Percentiles rank a stretch among this genome's conserved stretches.
Evolutionary conservation across 2,113 vertebrate genomes (phyloP).

Genomic region (Crotalus horridus): DNA sequence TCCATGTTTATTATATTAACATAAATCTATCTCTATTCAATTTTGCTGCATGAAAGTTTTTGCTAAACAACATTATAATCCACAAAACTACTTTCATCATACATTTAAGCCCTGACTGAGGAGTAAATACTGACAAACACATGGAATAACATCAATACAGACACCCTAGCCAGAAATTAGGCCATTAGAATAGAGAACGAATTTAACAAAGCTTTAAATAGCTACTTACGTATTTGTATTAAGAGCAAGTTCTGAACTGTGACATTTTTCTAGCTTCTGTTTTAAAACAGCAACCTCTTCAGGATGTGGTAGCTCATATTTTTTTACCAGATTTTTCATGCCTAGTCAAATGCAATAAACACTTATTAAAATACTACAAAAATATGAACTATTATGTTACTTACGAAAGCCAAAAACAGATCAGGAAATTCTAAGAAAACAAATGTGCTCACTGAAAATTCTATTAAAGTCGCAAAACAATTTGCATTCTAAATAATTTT

Average conservation of each 20-base stretch:
- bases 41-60: neutral
- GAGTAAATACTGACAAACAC: neutral
- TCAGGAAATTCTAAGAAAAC: neutral
- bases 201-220: neutral
- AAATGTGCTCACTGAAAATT: neutral
- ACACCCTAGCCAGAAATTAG: neutral
- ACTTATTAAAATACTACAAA: neutral
- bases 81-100: neutral
- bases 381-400: neutral
- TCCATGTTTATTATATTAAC: neutral
- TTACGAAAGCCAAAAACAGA: neutral
- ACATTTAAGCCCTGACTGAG: neutral
- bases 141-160: neutral
- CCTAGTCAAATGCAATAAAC: constrained; percentile 60
- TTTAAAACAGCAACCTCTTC: constrained; percentile 83
- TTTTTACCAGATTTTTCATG: constrained; percentile 87
- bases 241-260: constrained; percentile 76
- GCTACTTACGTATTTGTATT: constrained; percentile 76
- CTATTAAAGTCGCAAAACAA: neutral
- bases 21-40: neutral
- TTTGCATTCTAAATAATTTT: neutral
- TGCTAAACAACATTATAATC: neutral
- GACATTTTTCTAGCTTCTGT: constrained; percentile 88
- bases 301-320: constrained; percentile 80
- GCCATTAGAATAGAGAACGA: neutral